A percentile compares a stretch with the other conserved stretches of the same genome.
Evolutionary conservation across 1,140 invertebrate genomes (phyloP).

Genomic region (Phymorhynchus buccinoides): DNA sequence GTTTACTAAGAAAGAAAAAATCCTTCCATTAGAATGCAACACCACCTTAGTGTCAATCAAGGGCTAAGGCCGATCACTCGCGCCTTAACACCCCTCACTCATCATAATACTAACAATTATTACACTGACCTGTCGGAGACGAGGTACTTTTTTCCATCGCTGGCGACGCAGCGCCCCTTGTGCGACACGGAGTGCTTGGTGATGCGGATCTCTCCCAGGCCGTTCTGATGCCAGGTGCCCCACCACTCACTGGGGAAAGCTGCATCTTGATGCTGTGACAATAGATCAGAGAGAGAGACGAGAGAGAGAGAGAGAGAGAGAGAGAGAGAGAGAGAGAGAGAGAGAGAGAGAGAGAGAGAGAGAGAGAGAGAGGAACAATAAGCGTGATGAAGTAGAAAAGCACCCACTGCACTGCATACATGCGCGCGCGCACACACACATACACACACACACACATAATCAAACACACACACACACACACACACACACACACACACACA

Average conservation of each 20-base stretch:
- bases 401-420: no score
- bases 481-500: neutral
- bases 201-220: constrained; percentile 47
- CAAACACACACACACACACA: neutral
- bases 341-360: neutral
- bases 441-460: no score
- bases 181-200: constrained; percentile 39
- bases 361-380: neutral
- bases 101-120: neutral
- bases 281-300: neutral
- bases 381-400: neutral
- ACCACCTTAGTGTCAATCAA: no score
- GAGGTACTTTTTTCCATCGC: constrained; percentile 44
- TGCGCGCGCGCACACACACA: no score
- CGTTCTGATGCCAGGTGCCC: constrained; percentile 48
- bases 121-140: constrained; percentile 41
- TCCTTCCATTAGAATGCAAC: no score
- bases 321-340: neutral
- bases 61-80: no score
- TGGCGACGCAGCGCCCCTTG: constrained; percentile 40
- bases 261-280: constrained; percentile 43
- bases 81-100: no score
- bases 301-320: neutral
- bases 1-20: no score
- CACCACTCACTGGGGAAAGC: constrained; percentile 48